Conservation (phyloP, 1,140 invertebrate genomes). For the Bombus sylvicola region DNA sequence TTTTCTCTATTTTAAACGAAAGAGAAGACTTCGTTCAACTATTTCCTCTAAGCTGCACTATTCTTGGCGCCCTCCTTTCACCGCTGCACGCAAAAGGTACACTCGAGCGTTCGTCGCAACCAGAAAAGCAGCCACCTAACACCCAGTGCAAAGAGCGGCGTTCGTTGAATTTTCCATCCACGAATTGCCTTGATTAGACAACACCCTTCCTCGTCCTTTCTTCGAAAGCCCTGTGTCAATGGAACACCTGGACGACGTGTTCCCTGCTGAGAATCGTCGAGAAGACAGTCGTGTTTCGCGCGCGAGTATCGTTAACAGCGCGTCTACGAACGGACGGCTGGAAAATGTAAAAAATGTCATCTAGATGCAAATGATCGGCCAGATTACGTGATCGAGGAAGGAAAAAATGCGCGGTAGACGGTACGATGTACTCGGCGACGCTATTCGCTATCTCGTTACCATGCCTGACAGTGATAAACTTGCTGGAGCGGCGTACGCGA, state of each 20-base stretch:
- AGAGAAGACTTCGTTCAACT: too few species aligned
- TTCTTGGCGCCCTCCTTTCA: too few species aligned
- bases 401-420: background rate
- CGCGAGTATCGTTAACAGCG: background rate
- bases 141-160: background rate
- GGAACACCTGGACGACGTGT: background rate
- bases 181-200: background rate
- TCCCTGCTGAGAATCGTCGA: too few species aligned
- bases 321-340: background rate
- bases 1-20: too few species aligned
- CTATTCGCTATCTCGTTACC: slow-evolving; percentile 59
- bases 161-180: background rate
- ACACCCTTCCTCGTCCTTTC: too few species aligned
- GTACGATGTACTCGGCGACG: slow-evolving; percentile 42
- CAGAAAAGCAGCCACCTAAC: background rate
- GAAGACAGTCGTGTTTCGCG: background rate
- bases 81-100: too few species aligned
- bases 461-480: slow-evolving; percentile 63
- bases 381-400: slow-evolving; percentile 8
- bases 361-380: slow-evolving; percentile 36
- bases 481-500: slow-evolving; percentile 35
- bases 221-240: background rate
- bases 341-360: slow-evolving; percentile 26
- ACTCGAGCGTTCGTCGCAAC: too few species aligned
- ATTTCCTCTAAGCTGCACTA: too few species aligned